Conservation (phyloP, 2,113 vertebrate genomes). For the Nothocercus julius region DNA sequence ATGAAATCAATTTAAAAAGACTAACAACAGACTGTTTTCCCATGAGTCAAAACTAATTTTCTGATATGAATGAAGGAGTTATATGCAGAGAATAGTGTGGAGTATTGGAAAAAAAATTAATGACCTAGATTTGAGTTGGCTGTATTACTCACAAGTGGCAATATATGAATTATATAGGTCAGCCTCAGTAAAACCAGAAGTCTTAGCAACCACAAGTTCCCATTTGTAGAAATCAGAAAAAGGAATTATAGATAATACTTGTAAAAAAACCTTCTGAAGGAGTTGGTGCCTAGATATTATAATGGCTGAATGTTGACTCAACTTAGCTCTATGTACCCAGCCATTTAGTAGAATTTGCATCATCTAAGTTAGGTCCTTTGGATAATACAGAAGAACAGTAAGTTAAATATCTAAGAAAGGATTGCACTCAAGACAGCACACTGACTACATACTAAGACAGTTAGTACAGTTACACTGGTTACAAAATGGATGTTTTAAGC, state of each 20-base stretch:
- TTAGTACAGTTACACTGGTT: background rate
- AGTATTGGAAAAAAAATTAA: conserved; percentile 12
- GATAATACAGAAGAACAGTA: background rate
- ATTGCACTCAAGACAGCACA: background rate
- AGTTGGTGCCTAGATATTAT: background rate
- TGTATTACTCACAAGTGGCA: background rate
- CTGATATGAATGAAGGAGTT: conserved; percentile 26
- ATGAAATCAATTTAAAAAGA: conserved; percentile 29
- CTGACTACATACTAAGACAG: background rate
- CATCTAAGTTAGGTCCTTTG: background rate
- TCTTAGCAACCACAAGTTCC: background rate
- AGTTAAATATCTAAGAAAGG: background rate
- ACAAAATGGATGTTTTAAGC: background rate
- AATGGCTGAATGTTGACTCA: background rate
- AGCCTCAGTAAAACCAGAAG: background rate
- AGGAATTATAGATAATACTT: background rate
- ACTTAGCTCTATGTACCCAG: background rate
- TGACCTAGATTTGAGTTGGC: conserved; percentile 1
- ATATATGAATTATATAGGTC: background rate
- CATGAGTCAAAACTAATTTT: conserved; percentile 47
- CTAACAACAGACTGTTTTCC: conserved; percentile 26
- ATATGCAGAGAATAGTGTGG: background rate
- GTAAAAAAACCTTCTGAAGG: background rate
- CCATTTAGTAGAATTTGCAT: background rate
- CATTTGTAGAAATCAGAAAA: background rate